phyloP scores from a whole-genome alignment of 2,888 invertebrate species.

The Carpatolechia fugitivella region DNA sequence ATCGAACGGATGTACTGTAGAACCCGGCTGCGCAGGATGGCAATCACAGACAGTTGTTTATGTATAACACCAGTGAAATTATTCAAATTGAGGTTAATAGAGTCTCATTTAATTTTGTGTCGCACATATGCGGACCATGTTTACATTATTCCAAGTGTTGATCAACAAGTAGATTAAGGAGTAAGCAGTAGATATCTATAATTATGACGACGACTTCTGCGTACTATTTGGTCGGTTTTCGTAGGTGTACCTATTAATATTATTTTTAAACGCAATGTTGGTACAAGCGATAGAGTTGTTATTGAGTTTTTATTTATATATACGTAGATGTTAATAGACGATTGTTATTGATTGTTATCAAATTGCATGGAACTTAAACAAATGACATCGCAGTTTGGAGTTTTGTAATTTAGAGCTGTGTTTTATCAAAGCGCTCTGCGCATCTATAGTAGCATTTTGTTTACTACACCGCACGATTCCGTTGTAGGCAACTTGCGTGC shows the following conservation, averaged over 20 bases:
- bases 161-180: slow-evolving; percentile 46
- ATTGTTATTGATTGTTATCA: no score
- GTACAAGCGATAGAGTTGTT: not conserved
- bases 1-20: slow-evolving; percentile 64
- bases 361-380: slow-evolving; percentile 34
- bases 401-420: no score
- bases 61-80: slow-evolving; percentile 69
- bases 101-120: slow-evolving; percentile 66
- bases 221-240: not conserved
- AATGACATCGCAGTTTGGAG: slow-evolving; percentile 38
- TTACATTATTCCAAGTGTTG: slow-evolving; percentile 55
- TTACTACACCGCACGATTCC: slow-evolving; percentile 65
- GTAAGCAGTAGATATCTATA: not conserved
- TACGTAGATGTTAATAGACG: no score
- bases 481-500: slow-evolving; percentile 58
- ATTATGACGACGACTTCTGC: slow-evolving; percentile 18
- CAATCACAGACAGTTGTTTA: slow-evolving; percentile 66
- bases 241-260: not conserved
- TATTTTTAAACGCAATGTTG: slow-evolving; percentile 23
- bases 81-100: slow-evolving; percentile 76
- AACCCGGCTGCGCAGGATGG: slow-evolving; percentile 52
- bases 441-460: slow-evolving; percentile 61
- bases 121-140: slow-evolving; percentile 75
- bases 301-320: not conserved
- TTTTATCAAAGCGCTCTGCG: slow-evolving; percentile 61